phyloP scores from a whole-genome alignment of 2,797 vertebrate species.

The Diplodus puntazzo region DNA sequence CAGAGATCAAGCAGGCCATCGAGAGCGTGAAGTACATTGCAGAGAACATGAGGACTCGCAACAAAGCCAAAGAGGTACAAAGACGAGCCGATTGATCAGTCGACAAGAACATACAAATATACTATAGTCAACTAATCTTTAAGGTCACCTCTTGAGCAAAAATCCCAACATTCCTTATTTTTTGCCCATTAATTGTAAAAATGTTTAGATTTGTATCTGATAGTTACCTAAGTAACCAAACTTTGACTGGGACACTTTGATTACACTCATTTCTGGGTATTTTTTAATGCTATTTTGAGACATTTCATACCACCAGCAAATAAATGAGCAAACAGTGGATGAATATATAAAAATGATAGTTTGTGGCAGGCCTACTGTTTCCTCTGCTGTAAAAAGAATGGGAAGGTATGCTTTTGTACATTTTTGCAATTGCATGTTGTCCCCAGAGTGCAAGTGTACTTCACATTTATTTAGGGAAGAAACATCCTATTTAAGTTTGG shows the following conservation, averaged over 20 bases:
- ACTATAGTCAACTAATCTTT: background rate
- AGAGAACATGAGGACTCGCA: constrained; percentile 93
- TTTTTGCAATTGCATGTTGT: background rate
- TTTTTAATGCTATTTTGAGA: too few relatives aligned
- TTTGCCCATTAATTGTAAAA: background rate
- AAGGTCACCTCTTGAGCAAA: background rate
- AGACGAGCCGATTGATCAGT: background rate
- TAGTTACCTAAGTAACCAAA: too few relatives aligned
- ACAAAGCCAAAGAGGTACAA: constrained; percentile 92
- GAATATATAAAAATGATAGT: background rate
- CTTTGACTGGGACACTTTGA: too few relatives aligned
- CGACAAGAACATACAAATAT: background rate
- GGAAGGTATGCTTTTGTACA: too few relatives aligned
- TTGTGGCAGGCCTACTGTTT: background rate
- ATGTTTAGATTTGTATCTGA: too few relatives aligned
- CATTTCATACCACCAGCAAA: background rate
- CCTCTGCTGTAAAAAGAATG: background rate
- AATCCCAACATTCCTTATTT: background rate
- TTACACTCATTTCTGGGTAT: too few relatives aligned
- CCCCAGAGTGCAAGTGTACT: background rate
- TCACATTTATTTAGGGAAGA: constrained; percentile 1
- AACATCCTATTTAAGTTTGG: background rate
- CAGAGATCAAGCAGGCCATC: constrained; percentile 91
- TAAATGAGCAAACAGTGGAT: too few relatives aligned
- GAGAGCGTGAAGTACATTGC: constrained; percentile 92